Conservation (phyloP, 2,113 vertebrate species). For the Astur gentilis region DNA sequence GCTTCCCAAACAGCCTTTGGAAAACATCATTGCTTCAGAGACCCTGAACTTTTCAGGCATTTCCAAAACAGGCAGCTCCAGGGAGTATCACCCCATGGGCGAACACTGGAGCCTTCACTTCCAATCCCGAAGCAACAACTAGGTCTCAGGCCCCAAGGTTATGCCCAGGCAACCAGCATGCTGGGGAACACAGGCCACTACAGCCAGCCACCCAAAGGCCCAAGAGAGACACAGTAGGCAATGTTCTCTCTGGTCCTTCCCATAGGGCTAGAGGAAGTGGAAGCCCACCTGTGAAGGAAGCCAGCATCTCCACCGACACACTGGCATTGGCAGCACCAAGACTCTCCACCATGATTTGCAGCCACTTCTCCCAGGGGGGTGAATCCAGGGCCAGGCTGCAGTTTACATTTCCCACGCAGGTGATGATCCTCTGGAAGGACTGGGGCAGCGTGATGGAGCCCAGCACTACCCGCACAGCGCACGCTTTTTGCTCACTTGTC, state of each 20-base stretch:
- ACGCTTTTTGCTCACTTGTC: slow-evolving; percentile 38
- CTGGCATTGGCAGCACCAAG: slow-evolving; percentile 45
- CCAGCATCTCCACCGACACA: slow-evolving; percentile 70
- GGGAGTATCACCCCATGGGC: neutral
- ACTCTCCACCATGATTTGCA: slow-evolving; percentile 81
- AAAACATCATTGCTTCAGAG: neutral
- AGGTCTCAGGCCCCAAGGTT: neutral
- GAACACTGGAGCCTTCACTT: neutral
- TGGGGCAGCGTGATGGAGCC: slow-evolving; percentile 77
- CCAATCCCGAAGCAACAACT: neutral
- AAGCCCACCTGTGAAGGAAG: slow-evolving; percentile 82
- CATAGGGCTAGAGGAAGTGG: neutral
- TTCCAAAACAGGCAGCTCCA: neutral
- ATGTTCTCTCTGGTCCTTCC: neutral
- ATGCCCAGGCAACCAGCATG: neutral
- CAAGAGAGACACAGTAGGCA: neutral
- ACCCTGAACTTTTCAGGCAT: neutral
- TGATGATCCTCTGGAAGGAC: slow-evolving; percentile 71
- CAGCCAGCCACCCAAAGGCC: neutral
- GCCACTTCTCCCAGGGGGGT: slow-evolving; percentile 89
- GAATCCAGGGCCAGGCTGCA: slow-evolving; percentile 76
- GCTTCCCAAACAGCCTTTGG: neutral
- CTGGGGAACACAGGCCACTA: neutral
- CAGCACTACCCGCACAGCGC: slow-evolving; percentile 74
- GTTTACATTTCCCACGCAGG: slow-evolving; percentile 64